Base-by-base conservation (phyloP, 1,140 invertebrate genomes). In the Anastrepha obliqua region DNA sequence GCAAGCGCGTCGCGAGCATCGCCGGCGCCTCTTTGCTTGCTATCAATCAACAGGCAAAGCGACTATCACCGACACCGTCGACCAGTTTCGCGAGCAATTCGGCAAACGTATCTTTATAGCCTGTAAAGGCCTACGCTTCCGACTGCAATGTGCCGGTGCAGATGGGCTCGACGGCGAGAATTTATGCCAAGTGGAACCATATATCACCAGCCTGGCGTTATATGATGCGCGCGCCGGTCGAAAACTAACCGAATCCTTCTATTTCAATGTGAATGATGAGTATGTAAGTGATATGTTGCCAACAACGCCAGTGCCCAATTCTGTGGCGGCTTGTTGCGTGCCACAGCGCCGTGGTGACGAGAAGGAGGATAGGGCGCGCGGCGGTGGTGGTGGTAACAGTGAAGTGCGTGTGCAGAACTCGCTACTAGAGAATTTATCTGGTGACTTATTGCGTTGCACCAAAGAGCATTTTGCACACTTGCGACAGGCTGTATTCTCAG, bases 181-280 rank as follows among this genome's bases (percentile, higher is more conserved):
- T 89, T 90, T 96, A 29, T 96, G 96, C 90, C 98, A 98, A 94
- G 97, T 99, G 55, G 98, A 99, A 91, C 98, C 98, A 2, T 99
- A 99, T 93, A 97, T 97, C 90, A 97, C 98, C 5, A 96, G 96
- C 11, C 94, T 99, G 70, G 96, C 97, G 78, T 92, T 99, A 6
- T 99, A 97, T 93, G 98, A 99, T 95, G 96, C 96, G 2, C 96
- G 96, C 91, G 95, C 96, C 89, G 97, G 97, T 15, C 95, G 96
- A 90, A 99, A 99, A 94, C 94, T 99, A 39, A 97, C 97, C 1
- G 98, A 99, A 93, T 98, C 98, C 93, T 99, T 99, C 94, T 96
- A 98, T 93, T 98, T 98, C 92, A 97, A 98, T 93, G 94, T 98
- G 1, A 98, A 98, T 94, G 95, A 97, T 88, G 93, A 95, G 3